A percentile compares a stretch with the other conserved stretches of the same genome.
phyloP scores from a whole-genome alignment of 2,797 vertebrate genomes.

The Eulemur albifrons region DNA sequence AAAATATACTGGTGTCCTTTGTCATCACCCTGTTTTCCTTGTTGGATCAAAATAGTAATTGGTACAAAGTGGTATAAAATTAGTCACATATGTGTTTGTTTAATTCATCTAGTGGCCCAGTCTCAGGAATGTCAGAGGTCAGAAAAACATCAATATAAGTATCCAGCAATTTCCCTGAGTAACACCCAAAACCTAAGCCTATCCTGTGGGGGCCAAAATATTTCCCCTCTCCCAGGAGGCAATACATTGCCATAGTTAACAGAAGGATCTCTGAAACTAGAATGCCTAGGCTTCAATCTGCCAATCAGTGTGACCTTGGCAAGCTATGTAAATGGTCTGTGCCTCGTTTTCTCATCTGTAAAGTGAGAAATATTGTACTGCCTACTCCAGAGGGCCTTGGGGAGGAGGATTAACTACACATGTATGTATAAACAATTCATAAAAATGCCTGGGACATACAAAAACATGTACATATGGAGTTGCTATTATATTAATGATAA shows the following conservation, averaged over 20 bases:
- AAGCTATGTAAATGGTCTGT: background rate
- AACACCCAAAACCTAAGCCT: background rate
- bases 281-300: background rate
- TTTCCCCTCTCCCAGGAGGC: background rate
- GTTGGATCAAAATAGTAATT: background rate
- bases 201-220: background rate
- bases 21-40: background rate
- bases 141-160: background rate
- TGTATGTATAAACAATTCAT: background rate
- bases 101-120: background rate
- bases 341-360: background rate
- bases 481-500: background rate
- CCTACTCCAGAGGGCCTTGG: background rate
- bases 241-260: background rate
- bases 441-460: background rate
- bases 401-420: background rate
- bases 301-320: background rate
- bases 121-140: background rate
- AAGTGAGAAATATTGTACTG: background rate
- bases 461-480: background rate
- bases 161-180: background rate
- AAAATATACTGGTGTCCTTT: background rate
- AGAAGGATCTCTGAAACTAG: background rate
- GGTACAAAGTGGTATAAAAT: background rate
- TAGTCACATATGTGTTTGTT: background rate